Percentiles rank a stretch among this genome's conserved stretches.
Conservation (phyloP, 2,888 invertebrate species). For the Melanchra persicariae region DNA sequence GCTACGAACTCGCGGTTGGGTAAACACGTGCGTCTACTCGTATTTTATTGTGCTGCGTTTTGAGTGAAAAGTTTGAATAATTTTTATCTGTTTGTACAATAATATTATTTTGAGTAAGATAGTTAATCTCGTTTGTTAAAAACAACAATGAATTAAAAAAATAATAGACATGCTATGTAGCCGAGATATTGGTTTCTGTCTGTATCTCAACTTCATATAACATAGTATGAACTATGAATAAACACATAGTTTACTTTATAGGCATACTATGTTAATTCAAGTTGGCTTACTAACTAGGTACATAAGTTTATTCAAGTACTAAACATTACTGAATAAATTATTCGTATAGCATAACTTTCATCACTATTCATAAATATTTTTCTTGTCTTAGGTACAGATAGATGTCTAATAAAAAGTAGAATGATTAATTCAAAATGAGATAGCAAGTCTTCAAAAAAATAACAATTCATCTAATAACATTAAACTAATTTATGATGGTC, state of each 20-base stretch:
- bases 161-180: neutral
- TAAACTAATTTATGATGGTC: neutral
- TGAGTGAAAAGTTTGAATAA: conserved; percentile 51
- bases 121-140: neutral
- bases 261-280: neutral
- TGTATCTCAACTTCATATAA: neutral
- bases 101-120: neutral
- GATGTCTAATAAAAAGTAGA: conserved; percentile 14
- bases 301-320: neutral
- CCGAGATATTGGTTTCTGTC: neutral
- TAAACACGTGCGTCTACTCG: conserved; percentile 74
- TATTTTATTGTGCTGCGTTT: conserved; percentile 56
- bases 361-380: conserved; percentile 7
- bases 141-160: neutral
- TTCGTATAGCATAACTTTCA: neutral
- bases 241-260: neutral
- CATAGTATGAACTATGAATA: neutral
- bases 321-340: conserved; percentile 20
- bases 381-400: neutral
- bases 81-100: neutral
- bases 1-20: conserved; percentile 75
- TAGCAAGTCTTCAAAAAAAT: neutral
- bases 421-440: conserved; percentile 18
- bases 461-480: too few relatives aligned
- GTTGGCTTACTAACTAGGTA: neutral